phyloP scores from a whole-genome alignment of 2,797 vertebrate genomes.

The Arctocebus calabarensis region DNA sequence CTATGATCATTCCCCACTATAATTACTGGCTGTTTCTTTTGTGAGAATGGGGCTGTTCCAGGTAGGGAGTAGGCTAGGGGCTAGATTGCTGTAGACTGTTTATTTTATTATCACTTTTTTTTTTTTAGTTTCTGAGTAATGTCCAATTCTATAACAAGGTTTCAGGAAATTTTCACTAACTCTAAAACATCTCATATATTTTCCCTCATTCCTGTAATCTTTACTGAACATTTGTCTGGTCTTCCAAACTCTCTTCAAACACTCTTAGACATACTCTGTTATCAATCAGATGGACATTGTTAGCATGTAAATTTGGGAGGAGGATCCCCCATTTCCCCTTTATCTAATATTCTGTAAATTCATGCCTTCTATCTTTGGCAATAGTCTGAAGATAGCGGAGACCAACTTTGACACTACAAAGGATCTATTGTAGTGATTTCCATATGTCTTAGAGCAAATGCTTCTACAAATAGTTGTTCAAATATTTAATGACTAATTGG shows the following conservation, averaged over 20 bases:
- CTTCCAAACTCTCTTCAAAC: background rate
- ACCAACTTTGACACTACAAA: background rate
- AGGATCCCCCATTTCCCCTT: background rate
- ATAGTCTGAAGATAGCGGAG: background rate
- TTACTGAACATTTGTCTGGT: background rate
- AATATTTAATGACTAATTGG: conserved; percentile 9
- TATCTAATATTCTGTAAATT: background rate
- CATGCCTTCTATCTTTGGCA: conserved; percentile 21
- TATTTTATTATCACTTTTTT: background rate
- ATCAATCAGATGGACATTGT: background rate
- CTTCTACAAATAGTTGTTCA: background rate
- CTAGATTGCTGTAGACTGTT: background rate
- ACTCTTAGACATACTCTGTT: background rate
- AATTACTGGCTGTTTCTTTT: conserved; percentile 18
- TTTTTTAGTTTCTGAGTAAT: background rate
- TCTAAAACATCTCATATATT: background rate
- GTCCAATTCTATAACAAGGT: background rate
- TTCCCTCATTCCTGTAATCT: background rate
- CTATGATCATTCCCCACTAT: background rate
- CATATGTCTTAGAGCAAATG: background rate
- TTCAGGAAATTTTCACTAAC: background rate
- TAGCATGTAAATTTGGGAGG: background rate
- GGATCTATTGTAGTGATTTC: background rate
- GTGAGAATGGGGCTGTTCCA: background rate
- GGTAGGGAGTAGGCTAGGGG: background rate